Evolutionary conservation across 2,113 vertebrate species (phyloP).

Genomic region (Misgurnus mizolepis): DNA sequence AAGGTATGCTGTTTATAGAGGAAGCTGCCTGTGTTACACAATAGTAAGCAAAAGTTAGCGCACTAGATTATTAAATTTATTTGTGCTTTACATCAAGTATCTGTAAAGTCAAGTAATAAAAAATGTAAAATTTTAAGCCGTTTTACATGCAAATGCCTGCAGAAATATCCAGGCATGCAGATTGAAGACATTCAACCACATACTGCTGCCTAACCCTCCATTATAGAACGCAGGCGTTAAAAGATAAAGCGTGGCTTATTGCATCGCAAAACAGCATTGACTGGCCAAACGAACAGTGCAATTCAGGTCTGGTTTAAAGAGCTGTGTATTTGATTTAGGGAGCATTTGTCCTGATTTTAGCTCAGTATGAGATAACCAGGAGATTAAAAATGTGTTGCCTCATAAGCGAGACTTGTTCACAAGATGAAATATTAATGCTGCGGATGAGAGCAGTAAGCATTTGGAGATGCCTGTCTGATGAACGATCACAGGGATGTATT

Average conservation of each 20-base stretch:
- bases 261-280: slow-evolving; percentile 24
- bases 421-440: slow-evolving; percentile 77
- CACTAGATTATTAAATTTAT: no score
- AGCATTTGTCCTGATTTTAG: slow-evolving; percentile 18
- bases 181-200: slow-evolving; percentile 12
- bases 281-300: slow-evolving; percentile 14
- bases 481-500: slow-evolving; percentile 77
- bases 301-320: slow-evolving; percentile 7
- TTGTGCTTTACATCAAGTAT: no score
- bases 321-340: slow-evolving; percentile 16
- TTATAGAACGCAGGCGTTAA: slow-evolving; percentile 14
- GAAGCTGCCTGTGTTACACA: no score
- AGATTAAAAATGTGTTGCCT: slow-evolving; percentile 59
- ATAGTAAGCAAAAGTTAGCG: no score
- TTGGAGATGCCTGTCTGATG: slow-evolving; percentile 74
- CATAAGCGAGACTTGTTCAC: slow-evolving; percentile 65
- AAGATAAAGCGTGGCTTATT: slow-evolving; percentile 13
- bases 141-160: slow-evolving; percentile 12
- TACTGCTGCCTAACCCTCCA: not conserved
- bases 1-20: no score
- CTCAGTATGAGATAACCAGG: slow-evolving; percentile 45
- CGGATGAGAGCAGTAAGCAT: slow-evolving; percentile 71
- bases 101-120: no score
- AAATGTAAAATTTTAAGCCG: not conserved
- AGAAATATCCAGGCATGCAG: not conserved